These are phyloP conservation scores for Aleiodes leptofemur DNA, from an alignment of 2,888 invertebrate species.

Conservation along the genomic window DNA sequence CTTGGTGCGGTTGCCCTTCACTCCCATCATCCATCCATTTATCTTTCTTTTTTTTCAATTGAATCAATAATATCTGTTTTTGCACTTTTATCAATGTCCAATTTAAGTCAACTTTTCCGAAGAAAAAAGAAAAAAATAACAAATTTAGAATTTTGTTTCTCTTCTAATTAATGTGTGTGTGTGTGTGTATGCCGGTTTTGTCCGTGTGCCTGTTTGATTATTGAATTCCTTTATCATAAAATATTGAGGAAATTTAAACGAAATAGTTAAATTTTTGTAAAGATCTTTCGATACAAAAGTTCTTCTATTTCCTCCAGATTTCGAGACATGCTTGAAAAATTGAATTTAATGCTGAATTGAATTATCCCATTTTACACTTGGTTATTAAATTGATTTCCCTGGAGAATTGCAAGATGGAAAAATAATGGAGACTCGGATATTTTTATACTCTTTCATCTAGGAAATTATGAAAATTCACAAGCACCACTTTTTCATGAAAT, in stretches of 20 bases:
- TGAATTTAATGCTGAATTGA: too few relatives aligned
- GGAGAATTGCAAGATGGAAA: background rate
- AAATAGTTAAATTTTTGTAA: too few relatives aligned
- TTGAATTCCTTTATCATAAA: too few relatives aligned
- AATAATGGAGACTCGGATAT: slow-evolving; percentile 7
- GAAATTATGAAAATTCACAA: background rate
- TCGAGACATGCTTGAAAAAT: too few relatives aligned
- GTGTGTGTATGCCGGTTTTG: slow-evolving; percentile 35
- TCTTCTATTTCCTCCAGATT: too few relatives aligned
- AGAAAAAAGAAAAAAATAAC: too few relatives aligned
- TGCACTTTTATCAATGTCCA: slow-evolving; percentile 6
- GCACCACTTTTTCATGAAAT: slow-evolving; percentile 20
- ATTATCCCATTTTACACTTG: too few relatives aligned
- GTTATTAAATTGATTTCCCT: too few relatives aligned
- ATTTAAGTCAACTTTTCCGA: background rate
- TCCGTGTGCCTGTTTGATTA: slow-evolving; percentile 39
- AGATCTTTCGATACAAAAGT: too few relatives aligned
- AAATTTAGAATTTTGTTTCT: too few relatives aligned
- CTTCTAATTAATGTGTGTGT: slow-evolving; percentile 9
- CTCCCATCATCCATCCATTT: slow-evolving; percentile 54
- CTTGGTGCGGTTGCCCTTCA: slow-evolving; percentile 70
- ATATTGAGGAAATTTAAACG: too few relatives aligned
- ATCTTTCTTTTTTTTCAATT: slow-evolving; percentile 47
- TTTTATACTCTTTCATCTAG: background rate
- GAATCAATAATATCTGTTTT: slow-evolving; percentile 28